Conservation (phyloP, 2,113 vertebrate genomes). For the Rhinolophus ferrumequinum region DNA sequence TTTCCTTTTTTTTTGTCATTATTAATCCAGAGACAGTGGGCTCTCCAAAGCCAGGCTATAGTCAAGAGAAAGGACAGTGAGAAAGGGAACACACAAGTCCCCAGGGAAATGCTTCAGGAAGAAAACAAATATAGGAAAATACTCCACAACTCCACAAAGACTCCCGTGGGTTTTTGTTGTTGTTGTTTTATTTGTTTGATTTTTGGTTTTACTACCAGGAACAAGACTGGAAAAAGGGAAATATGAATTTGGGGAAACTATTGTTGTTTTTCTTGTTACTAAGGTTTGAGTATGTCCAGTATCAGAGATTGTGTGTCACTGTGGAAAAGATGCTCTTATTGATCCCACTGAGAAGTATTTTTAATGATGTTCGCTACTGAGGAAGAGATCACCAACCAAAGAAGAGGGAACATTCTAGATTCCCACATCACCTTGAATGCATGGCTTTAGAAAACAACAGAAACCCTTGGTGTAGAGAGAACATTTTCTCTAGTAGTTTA, state of each 20-base stretch:
- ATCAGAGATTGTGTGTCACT: background rate
- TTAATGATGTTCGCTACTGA: background rate
- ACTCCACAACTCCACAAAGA: background rate
- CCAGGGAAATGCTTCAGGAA: background rate
- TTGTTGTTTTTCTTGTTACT: background rate
- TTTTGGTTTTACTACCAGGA: background rate
- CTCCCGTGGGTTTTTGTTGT: background rate
- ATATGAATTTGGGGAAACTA: background rate
- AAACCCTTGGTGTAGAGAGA: background rate
- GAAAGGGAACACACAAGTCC: background rate
- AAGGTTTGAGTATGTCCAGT: background rate
- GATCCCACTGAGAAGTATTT: background rate
- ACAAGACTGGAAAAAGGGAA: slow-evolving; percentile 19
- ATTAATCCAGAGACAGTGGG: background rate
- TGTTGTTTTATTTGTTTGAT: background rate
- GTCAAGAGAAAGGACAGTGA: background rate
- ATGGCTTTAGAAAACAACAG: background rate
- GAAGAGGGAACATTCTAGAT: background rate
- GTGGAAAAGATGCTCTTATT: background rate
- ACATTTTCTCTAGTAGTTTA: slow-evolving; percentile 27
- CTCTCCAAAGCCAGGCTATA: background rate
- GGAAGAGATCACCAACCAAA: background rate
- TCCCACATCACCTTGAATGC: background rate
- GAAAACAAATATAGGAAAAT: background rate
- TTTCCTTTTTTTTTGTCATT: background rate